Evolutionary conservation across 2,888 invertebrate genomes (phyloP), one percentile per base, ranked within the genome.

Genomic region (Taenaris catops): DNA sequence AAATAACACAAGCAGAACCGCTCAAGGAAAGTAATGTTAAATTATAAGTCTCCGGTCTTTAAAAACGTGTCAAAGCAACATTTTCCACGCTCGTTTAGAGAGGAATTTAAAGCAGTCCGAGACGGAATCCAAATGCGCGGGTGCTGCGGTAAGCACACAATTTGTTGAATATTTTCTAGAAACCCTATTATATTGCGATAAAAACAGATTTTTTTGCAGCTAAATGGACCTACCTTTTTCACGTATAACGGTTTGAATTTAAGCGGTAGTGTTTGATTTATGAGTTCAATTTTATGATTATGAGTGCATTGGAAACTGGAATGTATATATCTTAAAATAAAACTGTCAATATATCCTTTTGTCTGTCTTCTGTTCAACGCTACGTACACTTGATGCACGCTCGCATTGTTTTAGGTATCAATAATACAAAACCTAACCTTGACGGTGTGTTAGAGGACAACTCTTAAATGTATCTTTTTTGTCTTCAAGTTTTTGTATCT

Each of bases 401-500:
- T 41, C 47, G 52, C 58, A 63, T 66, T 69, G 68, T 69, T 60
- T 70, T 61, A 58, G 49, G 48, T 47, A 54, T 48, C 43, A 47
- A 44, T 43, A 53, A 45, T 34, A 41, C 34, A 39, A 38, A 39
- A 44, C 35, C 24, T 48, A 58, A 61, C 58, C 65, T 54, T 76
- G 64, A 55, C 51, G 39, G 38, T 39, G 50, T 48, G 45, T 53
- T 55, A 63, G 69, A 75, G 74, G 74, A 70, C 71, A 47, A 28
- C 50, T 53, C 45, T 49, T 51, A 49, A 18, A 25, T 32, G 49
- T 48, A 35, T 32, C 43, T 49, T 72, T 74, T 71, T 72, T 65
- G 61, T 51, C 53, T 53, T 50, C 40, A 55, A 44, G 59, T 78
- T 81, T 79, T 80, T 80, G 69, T 60, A 56, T 60, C 62, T 55